Evolutionary conservation across 1,140 invertebrate species (phyloP).

Genomic region (Battus philenor): DNA sequence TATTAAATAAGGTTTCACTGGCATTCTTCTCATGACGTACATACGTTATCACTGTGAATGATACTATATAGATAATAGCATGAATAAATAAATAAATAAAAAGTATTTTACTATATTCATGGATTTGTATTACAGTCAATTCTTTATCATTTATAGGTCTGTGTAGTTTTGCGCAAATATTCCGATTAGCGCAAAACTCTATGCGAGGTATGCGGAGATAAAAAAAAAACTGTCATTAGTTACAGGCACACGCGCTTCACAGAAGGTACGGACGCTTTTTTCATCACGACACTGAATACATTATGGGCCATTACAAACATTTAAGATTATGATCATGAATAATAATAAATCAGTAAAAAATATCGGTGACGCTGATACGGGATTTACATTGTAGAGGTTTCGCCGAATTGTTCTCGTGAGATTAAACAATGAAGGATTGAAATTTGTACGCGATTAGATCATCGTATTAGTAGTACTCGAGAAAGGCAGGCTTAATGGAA

Average conservation of each 20-base stretch:
- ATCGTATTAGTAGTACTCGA: no score
- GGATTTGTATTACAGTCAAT: no score
- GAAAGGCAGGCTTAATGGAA: no score
- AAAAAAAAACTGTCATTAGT: conserved; percentile 16
- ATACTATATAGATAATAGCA: no score
- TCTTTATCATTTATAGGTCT: conserved; percentile 1
- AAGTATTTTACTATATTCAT: no score
- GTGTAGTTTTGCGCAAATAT: conserved; percentile 5
- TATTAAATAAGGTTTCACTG: no score
- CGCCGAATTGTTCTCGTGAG: no score
- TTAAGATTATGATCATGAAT: conserved; percentile 60
- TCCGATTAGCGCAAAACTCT: conserved; percentile 12
- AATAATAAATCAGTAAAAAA: conserved; percentile 42
- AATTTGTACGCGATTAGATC: no score
- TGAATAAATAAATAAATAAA: no score
- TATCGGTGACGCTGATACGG: conserved; percentile 5
- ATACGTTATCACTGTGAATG: no score
- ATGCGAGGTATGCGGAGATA: conserved; percentile 2
- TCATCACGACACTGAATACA: conserved; percentile 45
- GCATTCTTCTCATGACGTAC: no score
- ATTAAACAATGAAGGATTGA: no score
- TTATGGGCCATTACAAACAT: conserved; percentile 63
- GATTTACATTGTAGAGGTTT: conserved; percentile 14
- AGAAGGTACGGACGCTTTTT: conserved; percentile 32
- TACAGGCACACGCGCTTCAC: conserved; percentile 4